Evolutionary conservation across 2,888 invertebrate genomes (phyloP).

Genomic region (Volucella zonaria): DNA sequence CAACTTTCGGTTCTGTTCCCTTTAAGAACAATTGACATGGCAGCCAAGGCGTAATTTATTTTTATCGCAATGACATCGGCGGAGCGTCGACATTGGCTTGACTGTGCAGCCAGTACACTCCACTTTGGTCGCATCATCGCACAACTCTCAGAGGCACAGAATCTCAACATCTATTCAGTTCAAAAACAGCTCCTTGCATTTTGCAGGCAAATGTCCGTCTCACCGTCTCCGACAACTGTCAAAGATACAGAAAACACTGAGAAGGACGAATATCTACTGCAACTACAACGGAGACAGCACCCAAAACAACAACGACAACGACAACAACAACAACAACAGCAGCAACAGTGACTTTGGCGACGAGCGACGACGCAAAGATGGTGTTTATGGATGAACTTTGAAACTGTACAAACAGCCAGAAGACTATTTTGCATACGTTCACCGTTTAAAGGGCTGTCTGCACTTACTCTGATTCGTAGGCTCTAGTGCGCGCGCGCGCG

Average conservation of each 20-base stretch:
- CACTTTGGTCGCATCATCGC: background rate
- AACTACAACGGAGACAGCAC: background rate
- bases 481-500: slow-evolving; percentile 29
- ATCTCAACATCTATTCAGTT: slow-evolving; percentile 7
- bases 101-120: background rate
- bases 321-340: background rate
- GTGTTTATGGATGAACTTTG: slow-evolving; percentile 74
- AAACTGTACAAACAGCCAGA: slow-evolving; percentile 58
- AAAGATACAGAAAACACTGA: slow-evolving; percentile 64
- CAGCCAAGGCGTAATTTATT: slow-evolving; percentile 74
- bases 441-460: slow-evolving; percentile 63
- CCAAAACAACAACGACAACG: slow-evolving; percentile 6
- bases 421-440: slow-evolving; percentile 72
- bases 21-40: slow-evolving; percentile 74
- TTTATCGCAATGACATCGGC: slow-evolving; percentile 75
- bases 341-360: slow-evolving; percentile 18
- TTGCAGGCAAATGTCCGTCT: slow-evolving; percentile 54
- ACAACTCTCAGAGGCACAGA: slow-evolving; percentile 9
- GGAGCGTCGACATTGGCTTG: slow-evolving; percentile 46
- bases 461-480: slow-evolving; percentile 62
- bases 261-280: slow-evolving; percentile 57
- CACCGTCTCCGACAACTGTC: slow-evolving; percentile 69
- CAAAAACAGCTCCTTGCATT: slow-evolving; percentile 48
- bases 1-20: slow-evolving; percentile 43
- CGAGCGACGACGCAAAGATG: slow-evolving; percentile 55